Evolutionary conservation across 2,888 invertebrate genomes (phyloP), one percentile per base, ranked within the genome.

Genomic region (Lapara coniferarum): DNA sequence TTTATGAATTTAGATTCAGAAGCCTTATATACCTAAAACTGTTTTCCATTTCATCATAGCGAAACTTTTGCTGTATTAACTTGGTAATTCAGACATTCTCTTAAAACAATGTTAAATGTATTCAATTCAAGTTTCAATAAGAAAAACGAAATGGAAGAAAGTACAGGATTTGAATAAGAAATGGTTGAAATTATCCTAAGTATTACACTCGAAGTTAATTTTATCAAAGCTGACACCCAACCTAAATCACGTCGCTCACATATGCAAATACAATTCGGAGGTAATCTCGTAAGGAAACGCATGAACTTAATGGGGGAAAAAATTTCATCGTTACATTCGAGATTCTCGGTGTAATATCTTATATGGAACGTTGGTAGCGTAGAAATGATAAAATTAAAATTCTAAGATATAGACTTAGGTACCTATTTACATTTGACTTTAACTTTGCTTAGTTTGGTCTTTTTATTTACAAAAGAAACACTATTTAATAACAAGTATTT

Each of bases 251-350:
- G 56, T 57, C 66, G 69, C 70, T 73, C 70, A 69, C 69, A 69
- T 71, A 73, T 73, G 71, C 69, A 73, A 73, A 73, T 70, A 70
- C 71, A 70, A 69, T 71, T 70, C 63, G 57, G 66, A 30, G 66
- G 70, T 30, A 69, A 70, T 70, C 63, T 69, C 71, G 68, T 55
- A 59, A 67, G 67, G 70, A 70, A 70, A 69, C 57, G 67, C 30
- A 44, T 66, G 14, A 71, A 70, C 56, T 69, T 70, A 71, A 71
- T 70, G 70, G 63, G 69, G 63, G 67, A 25, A 70, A 72, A 72
- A 72, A 68, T 70, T 49, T 59, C 58, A 66, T 69, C 68, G 63
- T 59, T 68, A 70, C 58, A 66, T 66, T 63, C 55, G 30, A 14
- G 66, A 46, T 30, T 51, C 63, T 46, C 46, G 16, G 8, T 16